Evolutionary conservation across 2,888 invertebrate species (phyloP).

Genomic region (Amblyteles armatorius): DNA sequence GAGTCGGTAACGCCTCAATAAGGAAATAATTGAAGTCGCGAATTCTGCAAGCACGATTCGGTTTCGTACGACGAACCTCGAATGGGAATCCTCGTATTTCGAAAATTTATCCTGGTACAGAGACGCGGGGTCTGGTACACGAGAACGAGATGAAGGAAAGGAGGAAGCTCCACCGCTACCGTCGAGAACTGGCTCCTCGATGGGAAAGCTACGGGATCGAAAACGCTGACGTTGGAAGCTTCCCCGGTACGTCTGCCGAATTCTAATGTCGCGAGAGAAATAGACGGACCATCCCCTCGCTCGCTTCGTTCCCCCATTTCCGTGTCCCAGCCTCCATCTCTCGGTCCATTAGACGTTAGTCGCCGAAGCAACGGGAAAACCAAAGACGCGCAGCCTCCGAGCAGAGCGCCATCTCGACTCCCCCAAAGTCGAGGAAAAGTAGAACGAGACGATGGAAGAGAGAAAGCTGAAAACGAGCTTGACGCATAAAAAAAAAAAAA

Average conservation of each 20-base stretch:
- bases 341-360: conserved; percentile 61
- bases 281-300: conserved; percentile 48
- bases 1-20: background rate
- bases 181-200: conserved; percentile 39
- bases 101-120: conserved; percentile 29
- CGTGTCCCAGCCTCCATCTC: conserved; percentile 40
- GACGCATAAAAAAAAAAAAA: conserved; percentile 72
- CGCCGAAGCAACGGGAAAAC: conserved; percentile 49
- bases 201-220: conserved; percentile 44
- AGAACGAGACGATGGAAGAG: conserved; percentile 58
- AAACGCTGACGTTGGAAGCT: conserved; percentile 69
- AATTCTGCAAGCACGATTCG: conserved; percentile 26
- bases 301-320: conserved; percentile 48
- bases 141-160: conserved; percentile 57
- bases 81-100: conserved; percentile 47
- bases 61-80: conserved; percentile 32
- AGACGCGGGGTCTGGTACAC: conserved; percentile 4
- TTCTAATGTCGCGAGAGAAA: conserved; percentile 67
- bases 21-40: conserved; percentile 15
- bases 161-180: conserved; percentile 11
- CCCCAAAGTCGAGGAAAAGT: conserved; percentile 41
- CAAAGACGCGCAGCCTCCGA: conserved; percentile 21
- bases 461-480: conserved; percentile 70
- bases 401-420: conserved; percentile 38
- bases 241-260: conserved; percentile 66